Base-by-base conservation (phyloP, 2,797 vertebrate genomes). In the Cyclopterus lumpus region DNA sequence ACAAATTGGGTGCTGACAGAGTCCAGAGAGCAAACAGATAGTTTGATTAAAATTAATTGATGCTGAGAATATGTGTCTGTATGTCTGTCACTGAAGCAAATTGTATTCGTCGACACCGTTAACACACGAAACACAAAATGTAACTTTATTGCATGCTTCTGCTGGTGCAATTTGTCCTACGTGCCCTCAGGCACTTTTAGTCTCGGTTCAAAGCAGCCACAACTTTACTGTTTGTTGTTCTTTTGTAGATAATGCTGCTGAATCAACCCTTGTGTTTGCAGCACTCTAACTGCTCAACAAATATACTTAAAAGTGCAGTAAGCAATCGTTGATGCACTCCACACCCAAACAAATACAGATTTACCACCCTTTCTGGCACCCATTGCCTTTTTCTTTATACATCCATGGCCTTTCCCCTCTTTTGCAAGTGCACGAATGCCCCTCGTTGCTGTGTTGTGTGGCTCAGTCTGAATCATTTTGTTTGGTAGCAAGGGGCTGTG, bases 1-100 rank as follows among this genome's bases (percentile, higher is more conserved):
- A 89, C 67, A 88, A 89, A 85, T 85, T 86, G 73, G 60, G 38
- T 60, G 59, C 70, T 69, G 76, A 79, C 67, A 68, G 67, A 80
- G 62, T 80, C 78, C 60, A 82, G 58, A 80, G 54, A 87, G 82
- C 82, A 85, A 85, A 81, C 28, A 66, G 63, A 86, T 72, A 82
- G 71, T 83, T 75, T 82, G 46, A 81, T 80, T 85, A 42, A 71
- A 87, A 81, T 75, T 28, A 88, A 82, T 69, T 87, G 68, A 42
- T 51, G 61, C 49, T 69, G 58, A 67, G 24, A 75, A 79, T 74
- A 49, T 38, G 20, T 60, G 60, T 44, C n/a, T 62, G 53, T 28
- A 34, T 14, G 40, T 63, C 44, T 73, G 67, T 81, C 77, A 73
- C n/a, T 22, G 55, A 73, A 55, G 54, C 61, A 57, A 6, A 63